Conservation (phyloP, 2,888 invertebrate species). For the Neoaliturus tenellus region DNA sequence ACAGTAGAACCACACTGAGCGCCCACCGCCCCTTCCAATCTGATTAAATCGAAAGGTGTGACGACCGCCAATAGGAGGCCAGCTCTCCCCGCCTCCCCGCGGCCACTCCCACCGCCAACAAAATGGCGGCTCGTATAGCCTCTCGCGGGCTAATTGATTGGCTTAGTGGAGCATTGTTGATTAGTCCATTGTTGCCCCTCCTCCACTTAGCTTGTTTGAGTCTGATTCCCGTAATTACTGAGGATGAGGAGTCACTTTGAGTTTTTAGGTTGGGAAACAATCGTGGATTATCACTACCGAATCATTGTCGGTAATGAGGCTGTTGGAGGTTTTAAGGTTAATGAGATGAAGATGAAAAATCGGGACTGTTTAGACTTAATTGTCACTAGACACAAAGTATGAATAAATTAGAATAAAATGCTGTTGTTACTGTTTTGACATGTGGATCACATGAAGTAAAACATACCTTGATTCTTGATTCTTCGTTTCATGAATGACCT, state of each 20-base stretch:
- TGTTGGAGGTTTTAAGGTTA: not conserved
- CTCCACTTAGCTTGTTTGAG: not conserved
- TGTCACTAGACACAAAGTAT: too few relatives aligned
- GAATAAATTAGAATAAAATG: too few relatives aligned
- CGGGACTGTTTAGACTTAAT: not conserved
- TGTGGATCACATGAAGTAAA: too few relatives aligned
- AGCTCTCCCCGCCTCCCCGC: slow-evolving; percentile 51
- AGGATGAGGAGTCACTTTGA: slow-evolving; percentile 1
- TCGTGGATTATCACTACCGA: not conserved
- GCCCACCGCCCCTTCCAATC: slow-evolving; percentile 27
- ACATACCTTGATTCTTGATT: too few relatives aligned
- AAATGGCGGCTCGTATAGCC: slow-evolving; percentile 59
- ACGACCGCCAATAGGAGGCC: slow-evolving; percentile 46
- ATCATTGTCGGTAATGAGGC: not conserved
- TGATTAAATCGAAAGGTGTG: slow-evolving; percentile 31
- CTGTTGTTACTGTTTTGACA: too few relatives aligned
- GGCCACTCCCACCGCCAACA: slow-evolving; percentile 57
- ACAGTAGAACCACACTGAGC: not conserved
- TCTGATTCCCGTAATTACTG: not conserved
- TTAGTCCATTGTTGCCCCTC: slow-evolving; percentile 2
- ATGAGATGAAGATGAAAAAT: not conserved
- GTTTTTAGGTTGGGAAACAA: not conserved
- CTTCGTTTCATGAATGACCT: too few relatives aligned
- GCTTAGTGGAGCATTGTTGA: not conserved
- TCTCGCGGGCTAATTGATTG: slow-evolving; percentile 29